Conservation (phyloP, 2,113 vertebrate genomes). For the Nerophis lumbriciformis region DNA sequence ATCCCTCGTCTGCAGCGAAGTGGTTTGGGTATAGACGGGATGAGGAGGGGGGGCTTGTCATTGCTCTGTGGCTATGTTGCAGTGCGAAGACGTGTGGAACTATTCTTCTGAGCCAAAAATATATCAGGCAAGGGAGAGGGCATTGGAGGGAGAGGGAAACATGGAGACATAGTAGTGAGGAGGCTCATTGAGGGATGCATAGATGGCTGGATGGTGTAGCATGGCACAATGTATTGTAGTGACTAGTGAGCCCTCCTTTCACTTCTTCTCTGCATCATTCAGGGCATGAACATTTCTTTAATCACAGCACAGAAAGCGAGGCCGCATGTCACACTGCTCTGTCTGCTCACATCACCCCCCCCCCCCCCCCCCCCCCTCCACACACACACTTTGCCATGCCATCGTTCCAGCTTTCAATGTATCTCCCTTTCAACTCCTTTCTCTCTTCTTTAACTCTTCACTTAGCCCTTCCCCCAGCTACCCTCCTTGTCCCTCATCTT, state of each 20-base stretch:
- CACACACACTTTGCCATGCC: slow-evolving; percentile 12
- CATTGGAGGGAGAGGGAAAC: slow-evolving; percentile 42
- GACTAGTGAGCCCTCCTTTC: slow-evolving; percentile 47
- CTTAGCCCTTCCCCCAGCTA: slow-evolving; percentile 17
- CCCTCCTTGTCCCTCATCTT: slow-evolving; percentile 32
- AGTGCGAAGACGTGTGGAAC: slow-evolving; percentile 52
- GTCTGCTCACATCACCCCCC: slow-evolving; percentile 49
- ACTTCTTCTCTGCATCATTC: slow-evolving; percentile 63
- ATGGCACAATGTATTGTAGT: slow-evolving; percentile 49
- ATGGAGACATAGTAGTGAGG: slow-evolving; percentile 49
- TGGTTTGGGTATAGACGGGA: slow-evolving; percentile 6
- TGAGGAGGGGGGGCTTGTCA: slow-evolving; percentile 45
- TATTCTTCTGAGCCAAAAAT: slow-evolving; percentile 67
- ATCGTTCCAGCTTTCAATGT: neutral
- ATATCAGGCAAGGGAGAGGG: slow-evolving; percentile 59
- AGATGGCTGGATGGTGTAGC: slow-evolving; percentile 49
- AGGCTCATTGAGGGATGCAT: slow-evolving; percentile 38
- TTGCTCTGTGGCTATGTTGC: slow-evolving; percentile 51
- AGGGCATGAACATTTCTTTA: slow-evolving; percentile 76
- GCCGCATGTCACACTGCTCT: slow-evolving; percentile 58
- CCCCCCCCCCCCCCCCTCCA: neutral
- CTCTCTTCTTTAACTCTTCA: neutral
- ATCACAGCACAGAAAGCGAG: slow-evolving; percentile 64
- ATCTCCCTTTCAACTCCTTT: neutral
- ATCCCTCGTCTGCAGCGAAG: slow-evolving; percentile 36